A percentile compares a stretch with the other conserved stretches of the same genome.
These are phyloP conservation scores for Platichthys stellatus DNA, from an alignment of 2,113 vertebrate species.

Conservation along the genomic window DNA sequence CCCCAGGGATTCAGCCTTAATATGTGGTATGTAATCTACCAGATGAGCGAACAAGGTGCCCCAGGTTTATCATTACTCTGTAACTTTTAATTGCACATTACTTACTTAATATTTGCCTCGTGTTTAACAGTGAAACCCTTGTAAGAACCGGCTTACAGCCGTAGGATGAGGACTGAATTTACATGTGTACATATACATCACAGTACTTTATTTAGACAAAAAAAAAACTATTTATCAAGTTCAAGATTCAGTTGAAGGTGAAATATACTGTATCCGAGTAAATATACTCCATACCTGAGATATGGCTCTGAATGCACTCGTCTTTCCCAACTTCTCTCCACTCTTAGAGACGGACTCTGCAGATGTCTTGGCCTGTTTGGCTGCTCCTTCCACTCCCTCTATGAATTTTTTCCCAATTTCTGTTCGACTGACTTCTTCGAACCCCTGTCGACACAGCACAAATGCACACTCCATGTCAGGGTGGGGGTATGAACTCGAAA, in stretches of 20 bases:
- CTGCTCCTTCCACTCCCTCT: conserved; percentile 92
- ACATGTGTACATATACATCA: too few relatives aligned
- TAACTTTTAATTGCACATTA: too few relatives aligned
- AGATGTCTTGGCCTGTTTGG: conserved; percentile 92
- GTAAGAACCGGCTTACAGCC: too few relatives aligned
- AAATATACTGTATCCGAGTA: not conserved
- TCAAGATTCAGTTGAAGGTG: not conserved
- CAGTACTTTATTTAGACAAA: too few relatives aligned
- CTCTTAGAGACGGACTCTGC: conserved; percentile 89
- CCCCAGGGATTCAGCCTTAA: too few relatives aligned
- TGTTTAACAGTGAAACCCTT: too few relatives aligned
- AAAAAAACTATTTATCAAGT: not conserved
- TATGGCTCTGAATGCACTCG: conserved; percentile 90
- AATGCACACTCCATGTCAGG: not conserved
- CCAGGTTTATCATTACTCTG: too few relatives aligned
- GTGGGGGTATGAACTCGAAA: not conserved
- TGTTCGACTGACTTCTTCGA: conserved; percentile 91
- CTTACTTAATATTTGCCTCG: too few relatives aligned
- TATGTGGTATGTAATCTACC: too few relatives aligned
- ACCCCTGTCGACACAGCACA: conserved; percentile 78
- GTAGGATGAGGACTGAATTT: too few relatives aligned
- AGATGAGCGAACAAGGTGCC: too few relatives aligned
- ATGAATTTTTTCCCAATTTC: conserved; percentile 93
- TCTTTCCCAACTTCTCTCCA: conserved; percentile 90
- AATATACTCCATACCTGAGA: conserved; percentile 86